Evolutionary conservation across 2,113 vertebrate species (phyloP), one percentile per base, ranked within the genome.

Genomic region (Sinocyclocheilus anshuiensis): DNA sequence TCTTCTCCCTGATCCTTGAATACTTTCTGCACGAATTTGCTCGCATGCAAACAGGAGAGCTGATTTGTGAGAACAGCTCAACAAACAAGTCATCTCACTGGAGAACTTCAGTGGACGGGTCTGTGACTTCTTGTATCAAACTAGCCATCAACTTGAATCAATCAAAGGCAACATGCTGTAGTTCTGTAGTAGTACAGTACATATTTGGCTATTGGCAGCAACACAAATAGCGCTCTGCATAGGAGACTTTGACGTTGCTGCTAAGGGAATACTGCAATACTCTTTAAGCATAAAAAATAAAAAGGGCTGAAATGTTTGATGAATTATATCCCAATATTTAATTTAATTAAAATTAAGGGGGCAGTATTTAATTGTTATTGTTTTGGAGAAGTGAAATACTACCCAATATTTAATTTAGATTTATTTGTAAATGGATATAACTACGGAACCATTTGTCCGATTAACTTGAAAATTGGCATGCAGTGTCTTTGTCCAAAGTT

Each of bases 121-220:
- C 20, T 42, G 9, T 12, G 10, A n/a, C 18, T 42, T 42, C 18
- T 42, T 42, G 71, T 20, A 42, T 36, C 16, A 42, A 42, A 74
- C 71, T n/a, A 74, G 36, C 22, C 71, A 74, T 45, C 71, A 74
- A 9, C 71, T n/a, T 74, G 20, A 45, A n/a, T 74, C 71, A 74
- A 42, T 42, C 71, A 74, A 63, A 63, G 7, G 59, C 59, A 63
- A n/a, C 15, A 69, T 22, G 33, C 20, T 36, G 45, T 48, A 72
- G 4, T 45, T 4, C 36, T 42, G 9, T 45, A 45, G 20, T 8
- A 33, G 26, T 55, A 55, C 16, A 6, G 11, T 20, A 20, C 13
- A 1, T 74, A 39, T 71, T 42, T 45, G 39, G 9, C 20, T 13
- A 74, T 42, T 13, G 71, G 71, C 39, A 45, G 71, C 20, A n/a